Evolutionary conservation across 2,113 vertebrate genomes (phyloP).

Genomic region (Xiphophorus maculatus): DNA sequence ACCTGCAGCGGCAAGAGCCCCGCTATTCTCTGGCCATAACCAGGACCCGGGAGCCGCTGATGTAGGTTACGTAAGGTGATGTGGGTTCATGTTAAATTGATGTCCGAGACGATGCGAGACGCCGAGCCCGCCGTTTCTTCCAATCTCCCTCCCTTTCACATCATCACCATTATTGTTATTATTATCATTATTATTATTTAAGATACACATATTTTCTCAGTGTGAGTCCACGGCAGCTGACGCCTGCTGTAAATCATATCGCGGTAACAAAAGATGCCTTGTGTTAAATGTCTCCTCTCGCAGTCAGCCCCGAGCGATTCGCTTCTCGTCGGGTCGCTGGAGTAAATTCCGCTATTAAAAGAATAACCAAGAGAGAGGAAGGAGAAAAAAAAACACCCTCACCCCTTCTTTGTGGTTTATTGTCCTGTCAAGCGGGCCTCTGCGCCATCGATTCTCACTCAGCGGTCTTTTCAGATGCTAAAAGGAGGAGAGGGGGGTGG

Average conservation of each 20-base stretch:
- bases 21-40: constrained; percentile 14
- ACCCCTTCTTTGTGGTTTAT: constrained; percentile 86
- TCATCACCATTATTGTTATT: too few species aligned
- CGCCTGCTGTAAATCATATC: constrained; percentile 68
- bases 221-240: constrained; percentile 29
- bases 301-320: constrained; percentile 51
- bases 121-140: too few species aligned
- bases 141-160: too few species aligned
- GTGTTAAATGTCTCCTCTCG: constrained; percentile 59
- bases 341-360: constrained; percentile 63
- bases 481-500: constrained; percentile 73
- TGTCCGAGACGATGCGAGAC: constrained; percentile 23
- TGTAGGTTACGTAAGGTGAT: constrained; percentile 66
- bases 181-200: too few species aligned
- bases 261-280: constrained; percentile 79
- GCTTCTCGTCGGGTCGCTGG: constrained; percentile 43
- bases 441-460: constrained; percentile 86
- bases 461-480: constrained; percentile 85
- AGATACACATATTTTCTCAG: too few species aligned
- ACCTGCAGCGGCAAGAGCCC: constrained; percentile 54
- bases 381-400: constrained; percentile 53
- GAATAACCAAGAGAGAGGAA: constrained; percentile 46
- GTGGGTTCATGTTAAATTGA: constrained; percentile 53
- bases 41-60: constrained; percentile 15
- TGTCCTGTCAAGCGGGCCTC: constrained; percentile 85